Evolutionary conservation across 2,113 vertebrate species (phyloP).

Genomic region (Dissostichus mawsoni): DNA sequence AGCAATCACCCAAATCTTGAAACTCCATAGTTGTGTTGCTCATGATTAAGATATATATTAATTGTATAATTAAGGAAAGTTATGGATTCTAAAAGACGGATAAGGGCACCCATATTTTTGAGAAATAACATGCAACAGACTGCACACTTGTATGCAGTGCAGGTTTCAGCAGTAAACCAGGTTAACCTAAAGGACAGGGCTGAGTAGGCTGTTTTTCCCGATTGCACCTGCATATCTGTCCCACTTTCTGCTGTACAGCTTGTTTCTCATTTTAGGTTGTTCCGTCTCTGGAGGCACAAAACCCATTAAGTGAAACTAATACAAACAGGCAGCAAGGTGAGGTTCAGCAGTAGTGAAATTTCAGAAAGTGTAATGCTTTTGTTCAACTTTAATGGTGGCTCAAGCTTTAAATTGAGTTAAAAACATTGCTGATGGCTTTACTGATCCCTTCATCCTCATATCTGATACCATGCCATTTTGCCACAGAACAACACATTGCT

Average conservation of each 20-base stretch:
- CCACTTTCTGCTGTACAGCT: slow-evolving; percentile 58
- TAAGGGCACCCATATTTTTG: neutral
- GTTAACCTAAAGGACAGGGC: slow-evolving; percentile 34
- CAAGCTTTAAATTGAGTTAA: slow-evolving; percentile 34
- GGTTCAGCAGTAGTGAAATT: slow-evolving; percentile 35
- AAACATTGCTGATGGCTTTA: slow-evolving; percentile 28
- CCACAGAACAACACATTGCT: slow-evolving; percentile 31
- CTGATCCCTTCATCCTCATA: slow-evolving; percentile 29
- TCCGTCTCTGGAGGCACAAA: slow-evolving; percentile 57
- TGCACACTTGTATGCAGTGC: slow-evolving; percentile 31
- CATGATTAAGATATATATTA: no score
- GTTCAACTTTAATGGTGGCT: slow-evolving; percentile 57
- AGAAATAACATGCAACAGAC: slow-evolving; percentile 46
- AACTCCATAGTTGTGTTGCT: slow-evolving; percentile 14
- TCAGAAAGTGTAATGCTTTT: slow-evolving; percentile 34
- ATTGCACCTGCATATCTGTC: slow-evolving; percentile 69
- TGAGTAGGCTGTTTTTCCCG: slow-evolving; percentile 32
- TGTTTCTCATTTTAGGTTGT: slow-evolving; percentile 58
- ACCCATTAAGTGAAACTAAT: slow-evolving; percentile 64
- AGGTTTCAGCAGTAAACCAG: slow-evolving; percentile 43
- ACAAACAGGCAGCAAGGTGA: slow-evolving; percentile 59
- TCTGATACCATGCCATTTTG: slow-evolving; percentile 18
- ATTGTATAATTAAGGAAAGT: slow-evolving; percentile 17
- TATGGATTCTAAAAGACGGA: slow-evolving; percentile 41
- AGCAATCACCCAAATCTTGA: slow-evolving; percentile 13